phyloP scores from a whole-genome alignment of 2,113 vertebrate species.

The Xenotilapia caudafasciata region DNA sequence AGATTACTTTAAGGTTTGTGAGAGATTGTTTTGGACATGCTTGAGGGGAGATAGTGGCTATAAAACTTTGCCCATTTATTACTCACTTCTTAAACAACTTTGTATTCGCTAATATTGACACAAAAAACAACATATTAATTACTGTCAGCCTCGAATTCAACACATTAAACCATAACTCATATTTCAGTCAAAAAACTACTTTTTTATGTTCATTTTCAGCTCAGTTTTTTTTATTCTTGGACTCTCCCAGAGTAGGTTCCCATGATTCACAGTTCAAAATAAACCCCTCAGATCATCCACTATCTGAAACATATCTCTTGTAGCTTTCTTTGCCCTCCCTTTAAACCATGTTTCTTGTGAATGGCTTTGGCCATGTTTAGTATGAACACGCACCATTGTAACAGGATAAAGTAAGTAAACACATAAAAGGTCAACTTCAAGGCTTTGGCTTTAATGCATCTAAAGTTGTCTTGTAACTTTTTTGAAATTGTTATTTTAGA shows the following conservation, averaged over 20 bases:
- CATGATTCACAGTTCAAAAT: not conserved
- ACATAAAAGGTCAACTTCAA: not conserved
- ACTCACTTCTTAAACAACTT: not conserved
- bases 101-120: not conserved
- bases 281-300: not conserved
- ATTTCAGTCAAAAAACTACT: not conserved
- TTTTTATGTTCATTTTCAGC: not conserved
- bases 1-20: slow-evolving; percentile 83
- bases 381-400: not conserved
- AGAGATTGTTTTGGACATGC: not conserved
- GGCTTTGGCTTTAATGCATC: not conserved
- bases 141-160: not conserved
- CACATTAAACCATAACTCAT: no score
- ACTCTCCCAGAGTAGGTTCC: not conserved
- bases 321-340: not conserved
- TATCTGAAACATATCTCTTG: not conserved
- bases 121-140: not conserved
- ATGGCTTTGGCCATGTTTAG: not conserved
- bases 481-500: not conserved
- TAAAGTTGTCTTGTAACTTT: not conserved
- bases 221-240: not conserved
- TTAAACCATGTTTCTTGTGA: not conserved
- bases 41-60: not conserved
- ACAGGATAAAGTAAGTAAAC: not conserved
- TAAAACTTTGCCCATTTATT: not conserved